A percentile compares a stretch with the other conserved stretches of the same genome.
phyloP scores from a whole-genome alignment of 2,888 invertebrate genomes.

The Platycnemis pennipes region DNA sequence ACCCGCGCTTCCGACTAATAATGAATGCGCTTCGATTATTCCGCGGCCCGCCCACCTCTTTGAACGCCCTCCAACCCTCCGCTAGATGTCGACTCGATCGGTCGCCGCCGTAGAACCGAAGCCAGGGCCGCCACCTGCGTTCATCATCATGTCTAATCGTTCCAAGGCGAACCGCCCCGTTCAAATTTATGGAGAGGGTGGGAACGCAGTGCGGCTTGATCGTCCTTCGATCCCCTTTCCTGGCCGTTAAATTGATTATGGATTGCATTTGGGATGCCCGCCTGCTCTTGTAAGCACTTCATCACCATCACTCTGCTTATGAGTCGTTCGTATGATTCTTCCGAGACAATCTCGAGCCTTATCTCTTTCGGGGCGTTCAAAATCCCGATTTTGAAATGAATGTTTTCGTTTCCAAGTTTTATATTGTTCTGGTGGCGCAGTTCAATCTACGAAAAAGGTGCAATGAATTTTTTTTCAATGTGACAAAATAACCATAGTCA shows the following conservation, averaged over 20 bases:
- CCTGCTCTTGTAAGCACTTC: background rate
- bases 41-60: background rate
- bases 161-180: background rate
- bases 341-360: background rate
- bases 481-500: no score
- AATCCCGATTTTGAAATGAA: background rate
- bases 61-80: background rate
- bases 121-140: background rate
- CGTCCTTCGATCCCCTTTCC: background rate
- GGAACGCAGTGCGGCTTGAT: background rate
- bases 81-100: background rate
- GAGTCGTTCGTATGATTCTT: background rate
- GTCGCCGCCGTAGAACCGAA: background rate
- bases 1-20: constrained; percentile 21
- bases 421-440: background rate
- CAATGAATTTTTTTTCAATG: background rate
- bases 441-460: background rate
- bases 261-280: background rate
- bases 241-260: background rate
- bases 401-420: background rate
- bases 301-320: background rate
- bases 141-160: background rate
- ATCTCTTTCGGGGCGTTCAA: background rate
- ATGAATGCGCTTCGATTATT: constrained; percentile 40
- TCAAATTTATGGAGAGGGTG: background rate